phyloP scores from a whole-genome alignment of 2,888 invertebrate genomes.

The Deroplatys truncata region DNA sequence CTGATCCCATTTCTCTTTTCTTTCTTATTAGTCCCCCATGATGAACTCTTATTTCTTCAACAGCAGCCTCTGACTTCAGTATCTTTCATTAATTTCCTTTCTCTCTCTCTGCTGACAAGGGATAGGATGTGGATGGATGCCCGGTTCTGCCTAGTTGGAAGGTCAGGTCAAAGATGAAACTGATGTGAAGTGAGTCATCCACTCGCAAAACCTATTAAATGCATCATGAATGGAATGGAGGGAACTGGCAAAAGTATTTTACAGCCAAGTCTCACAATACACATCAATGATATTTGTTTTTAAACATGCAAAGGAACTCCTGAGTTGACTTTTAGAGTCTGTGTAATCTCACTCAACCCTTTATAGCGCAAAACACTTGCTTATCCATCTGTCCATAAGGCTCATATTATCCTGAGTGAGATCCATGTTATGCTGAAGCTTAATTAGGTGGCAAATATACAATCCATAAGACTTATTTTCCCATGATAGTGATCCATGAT shows the following conservation, averaged over 20 bases:
- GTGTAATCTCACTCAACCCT: neutral
- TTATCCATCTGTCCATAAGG: no score
- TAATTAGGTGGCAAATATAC: no score
- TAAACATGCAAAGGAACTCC: neutral
- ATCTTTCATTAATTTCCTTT: neutral
- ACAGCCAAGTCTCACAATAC: neutral
- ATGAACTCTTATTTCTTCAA: neutral
- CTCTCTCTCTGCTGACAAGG: neutral
- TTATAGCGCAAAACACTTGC: no score
- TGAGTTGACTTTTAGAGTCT: neutral
- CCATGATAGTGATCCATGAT: no score
- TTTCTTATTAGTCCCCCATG: neutral
- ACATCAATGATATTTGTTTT: neutral
- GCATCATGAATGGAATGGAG: neutral
- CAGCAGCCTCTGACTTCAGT: neutral
- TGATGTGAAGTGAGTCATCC: neutral
- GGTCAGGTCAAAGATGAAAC: no score
- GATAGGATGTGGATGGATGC: no score
- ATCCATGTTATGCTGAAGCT: no score
- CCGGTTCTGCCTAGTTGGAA: no score
- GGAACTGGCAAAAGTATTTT: constrained; percentile 5
- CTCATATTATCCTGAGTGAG: no score
- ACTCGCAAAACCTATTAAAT: neutral
- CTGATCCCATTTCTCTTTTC: neutral
- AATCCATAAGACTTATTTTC: no score